Percentiles rank a stretch among this genome's conserved stretches.
Conservation (phyloP, 2,113 vertebrate species). For the Taxidea taxus region DNA sequence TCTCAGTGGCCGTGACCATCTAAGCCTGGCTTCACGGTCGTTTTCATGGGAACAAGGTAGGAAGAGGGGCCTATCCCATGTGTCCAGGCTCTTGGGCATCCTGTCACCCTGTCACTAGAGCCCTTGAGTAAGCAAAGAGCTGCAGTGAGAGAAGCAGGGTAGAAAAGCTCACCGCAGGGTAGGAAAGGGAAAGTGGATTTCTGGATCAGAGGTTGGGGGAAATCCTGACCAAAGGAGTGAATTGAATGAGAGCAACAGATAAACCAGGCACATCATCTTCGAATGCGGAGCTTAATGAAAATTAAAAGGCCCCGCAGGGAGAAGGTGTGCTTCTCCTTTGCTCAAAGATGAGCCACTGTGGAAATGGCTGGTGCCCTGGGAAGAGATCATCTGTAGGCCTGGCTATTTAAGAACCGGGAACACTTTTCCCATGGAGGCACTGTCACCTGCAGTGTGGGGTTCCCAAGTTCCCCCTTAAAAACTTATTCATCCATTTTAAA, state of each 20-base stretch:
- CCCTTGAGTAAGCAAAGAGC: background rate
- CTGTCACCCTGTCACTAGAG: rapidly evolving
- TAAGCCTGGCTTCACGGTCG: background rate
- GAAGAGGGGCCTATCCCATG: background rate
- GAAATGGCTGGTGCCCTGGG: background rate
- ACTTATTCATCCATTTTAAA: background rate
- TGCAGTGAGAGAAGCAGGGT: too few species aligned
- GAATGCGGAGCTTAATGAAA: background rate
- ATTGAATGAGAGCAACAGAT: background rate
- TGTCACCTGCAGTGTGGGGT: too few species aligned
- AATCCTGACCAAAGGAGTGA: background rate
- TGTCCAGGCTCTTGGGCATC: background rate
- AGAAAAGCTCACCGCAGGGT: background rate
- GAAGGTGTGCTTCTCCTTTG: background rate
- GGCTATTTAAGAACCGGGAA: background rate
- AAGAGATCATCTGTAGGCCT: background rate
- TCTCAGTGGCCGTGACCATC: background rate
- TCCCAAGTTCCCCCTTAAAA: background rate
- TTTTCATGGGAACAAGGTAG: background rate
- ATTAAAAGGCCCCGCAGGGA: background rate
- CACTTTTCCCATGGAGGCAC: background rate
- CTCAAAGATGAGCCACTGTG: background rate
- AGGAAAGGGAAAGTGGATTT: background rate
- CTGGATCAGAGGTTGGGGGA: background rate
- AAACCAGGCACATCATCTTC: background rate